Conservation (phyloP, 1,140 invertebrate species). For the Rhizoglyphus robini region DNA sequence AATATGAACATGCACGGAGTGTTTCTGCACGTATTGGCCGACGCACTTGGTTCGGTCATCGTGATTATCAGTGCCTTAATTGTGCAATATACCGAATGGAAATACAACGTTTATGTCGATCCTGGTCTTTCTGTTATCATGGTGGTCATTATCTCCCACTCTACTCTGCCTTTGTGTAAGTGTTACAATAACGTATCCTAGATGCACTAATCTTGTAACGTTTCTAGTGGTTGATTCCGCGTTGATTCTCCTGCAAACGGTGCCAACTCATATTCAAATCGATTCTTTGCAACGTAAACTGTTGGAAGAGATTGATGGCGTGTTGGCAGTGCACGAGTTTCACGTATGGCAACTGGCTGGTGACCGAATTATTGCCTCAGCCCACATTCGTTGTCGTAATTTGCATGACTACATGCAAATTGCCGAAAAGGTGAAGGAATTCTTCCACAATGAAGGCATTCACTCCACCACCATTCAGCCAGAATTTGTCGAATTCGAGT, state of each 20-base stretch:
- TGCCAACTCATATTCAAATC: conserved; percentile 41
- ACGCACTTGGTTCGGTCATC: conserved; percentile 86
- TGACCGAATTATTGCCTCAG: conserved; percentile 42
- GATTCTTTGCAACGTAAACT: conserved; percentile 37
- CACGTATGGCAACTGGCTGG: conserved; percentile 46
- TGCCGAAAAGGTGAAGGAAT: conserved; percentile 73
- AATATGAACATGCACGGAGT: conserved; percentile 93
- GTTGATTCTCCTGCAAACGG: conserved; percentile 44
- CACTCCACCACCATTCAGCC: conserved; percentile 47
- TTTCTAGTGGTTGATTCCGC: conserved; percentile 37
- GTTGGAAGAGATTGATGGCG: conserved; percentile 38
- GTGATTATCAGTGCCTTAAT: conserved; percentile 84
- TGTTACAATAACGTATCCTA: conserved; percentile 25
- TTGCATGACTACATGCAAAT: conserved; percentile 40
- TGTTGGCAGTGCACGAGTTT: conserved; percentile 44
- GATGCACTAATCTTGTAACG: conserved; percentile 14
- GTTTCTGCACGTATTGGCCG: conserved; percentile 90
- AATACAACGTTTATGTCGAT: conserved; percentile 69
- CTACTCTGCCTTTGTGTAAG: conserved; percentile 38
- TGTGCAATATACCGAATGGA: conserved; percentile 72
- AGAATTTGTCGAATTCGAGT: conserved; percentile 35
- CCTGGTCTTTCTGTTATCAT: conserved; percentile 60
- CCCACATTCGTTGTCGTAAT: conserved; percentile 41
- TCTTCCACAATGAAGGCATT: conserved; percentile 44
- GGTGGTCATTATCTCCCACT: conserved; percentile 40